These are phyloP conservation scores for Chrysopilus asiliformis DNA, from an alignment of 2,888 invertebrate species.

Conservation along the genomic window DNA sequence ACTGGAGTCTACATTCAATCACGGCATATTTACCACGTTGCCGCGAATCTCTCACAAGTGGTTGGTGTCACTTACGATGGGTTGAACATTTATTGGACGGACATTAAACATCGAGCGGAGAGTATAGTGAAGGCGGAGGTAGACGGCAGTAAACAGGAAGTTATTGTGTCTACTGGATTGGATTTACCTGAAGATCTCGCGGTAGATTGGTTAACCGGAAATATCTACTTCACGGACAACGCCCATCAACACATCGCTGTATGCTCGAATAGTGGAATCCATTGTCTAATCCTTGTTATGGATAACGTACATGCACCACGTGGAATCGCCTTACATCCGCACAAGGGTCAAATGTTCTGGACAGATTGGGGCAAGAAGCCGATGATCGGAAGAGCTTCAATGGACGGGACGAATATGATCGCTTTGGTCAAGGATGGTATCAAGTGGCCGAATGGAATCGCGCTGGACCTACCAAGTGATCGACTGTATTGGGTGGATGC, in stretches of 20 bases:
- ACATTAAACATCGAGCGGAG: constrained; percentile 54
- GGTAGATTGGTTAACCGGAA: constrained; percentile 63
- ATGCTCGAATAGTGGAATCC: constrained; percentile 51
- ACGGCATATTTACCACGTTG: constrained; percentile 34
- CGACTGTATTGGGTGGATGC: constrained; percentile 86
- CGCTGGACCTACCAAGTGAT: constrained; percentile 63
- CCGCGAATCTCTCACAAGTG: constrained; percentile 41
- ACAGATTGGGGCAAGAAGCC: constrained; percentile 69
- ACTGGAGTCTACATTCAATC: constrained; percentile 48
- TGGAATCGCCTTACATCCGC: constrained; percentile 55
- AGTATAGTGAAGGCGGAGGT: constrained; percentile 50
- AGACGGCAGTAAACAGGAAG: constrained; percentile 47
- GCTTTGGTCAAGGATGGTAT: constrained; percentile 50
- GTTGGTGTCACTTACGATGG: constrained; percentile 59
- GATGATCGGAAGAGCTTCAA: constrained; percentile 62
- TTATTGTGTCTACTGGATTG: constrained; percentile 50
- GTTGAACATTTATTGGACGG: constrained; percentile 62
- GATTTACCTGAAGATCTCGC: constrained; percentile 62
- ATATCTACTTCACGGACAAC: constrained; percentile 71
- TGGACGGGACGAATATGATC: constrained; percentile 63
- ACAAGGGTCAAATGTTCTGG: constrained; percentile 76
- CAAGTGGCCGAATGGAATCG: constrained; percentile 73
- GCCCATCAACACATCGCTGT: constrained; percentile 56
- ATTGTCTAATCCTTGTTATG: constrained; percentile 51
- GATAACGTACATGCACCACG: constrained; percentile 50